Evolutionary conservation across 2,888 invertebrate species (phyloP), one percentile per base, ranked within the genome.

Genomic region (Phengaris arion): DNA sequence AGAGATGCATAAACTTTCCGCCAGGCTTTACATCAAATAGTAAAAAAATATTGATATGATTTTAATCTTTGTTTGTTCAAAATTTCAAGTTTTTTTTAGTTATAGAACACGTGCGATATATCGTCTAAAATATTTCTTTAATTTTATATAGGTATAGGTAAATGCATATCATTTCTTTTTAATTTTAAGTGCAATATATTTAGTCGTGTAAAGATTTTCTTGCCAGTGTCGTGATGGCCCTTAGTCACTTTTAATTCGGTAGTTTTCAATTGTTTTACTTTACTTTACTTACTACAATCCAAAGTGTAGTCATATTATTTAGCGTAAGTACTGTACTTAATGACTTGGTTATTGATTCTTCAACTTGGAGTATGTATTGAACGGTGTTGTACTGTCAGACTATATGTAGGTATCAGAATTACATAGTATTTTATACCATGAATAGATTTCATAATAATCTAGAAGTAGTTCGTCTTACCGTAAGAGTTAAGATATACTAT

Each of bases 121-220:
- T 46, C 15, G n/a, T 59, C 22, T 48, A 68, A 74, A 35, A 35
- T 35, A 15, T 75, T 73, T 76, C 68, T 77, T 77, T 74, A 76
- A 77, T 77, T 77, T 77, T 78, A 76, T 80, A 80, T 77, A 77
- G 81, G 86, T 81, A 79, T 88, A 88, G 83, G 83, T 81, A 81
- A 81, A 84, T 81, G 89, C 91, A 90, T 91, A 91, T 91, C 90
- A 90, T 86, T 85, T 85, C 82, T 79, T 81, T 84, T 85, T 83
- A 84, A 83, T 81, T 79, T 79, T 82, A 81, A 86, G 92, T 92
- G 91, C 91, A 91, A 91, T 92, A 92, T 89, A 82, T 80, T 82
- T 82, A 79, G 79, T 78, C 78, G 77, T 77, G 80, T 80, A 82
- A 79, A 81, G 80, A 78, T 75, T 80, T 81, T 88, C 89, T 91